These are phyloP conservation scores for Urocynchramus pylzowi DNA, from an alignment of 2,113 vertebrate species.

Conservation along the genomic window DNA sequence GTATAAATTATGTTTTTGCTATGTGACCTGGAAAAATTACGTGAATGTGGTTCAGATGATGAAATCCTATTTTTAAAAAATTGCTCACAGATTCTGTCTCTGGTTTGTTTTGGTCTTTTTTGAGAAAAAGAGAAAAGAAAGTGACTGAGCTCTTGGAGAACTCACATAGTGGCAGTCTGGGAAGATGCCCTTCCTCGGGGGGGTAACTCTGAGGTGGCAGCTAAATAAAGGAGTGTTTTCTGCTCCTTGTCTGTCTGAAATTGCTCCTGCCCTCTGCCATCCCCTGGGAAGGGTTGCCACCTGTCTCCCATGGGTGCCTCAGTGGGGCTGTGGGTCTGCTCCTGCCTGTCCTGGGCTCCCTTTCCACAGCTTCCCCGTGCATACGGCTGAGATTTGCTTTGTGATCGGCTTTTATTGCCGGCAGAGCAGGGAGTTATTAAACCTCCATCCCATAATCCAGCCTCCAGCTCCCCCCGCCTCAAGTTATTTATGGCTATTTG, in stretches of 20 bases:
- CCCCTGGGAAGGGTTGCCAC: neutral
- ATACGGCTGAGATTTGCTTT: constrained; percentile 3
- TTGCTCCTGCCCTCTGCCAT: neutral
- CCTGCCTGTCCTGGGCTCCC: neutral
- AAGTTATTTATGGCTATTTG: neutral
- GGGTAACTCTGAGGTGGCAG: neutral
- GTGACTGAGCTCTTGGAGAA: neutral
- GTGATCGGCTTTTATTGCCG: constrained; percentile 20
- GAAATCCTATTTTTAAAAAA: neutral
- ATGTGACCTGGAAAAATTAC: neutral
- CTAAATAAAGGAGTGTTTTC: neutral
- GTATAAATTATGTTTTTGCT: neutral
- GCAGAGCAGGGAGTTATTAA: constrained; percentile 6
- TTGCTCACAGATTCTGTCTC: neutral
- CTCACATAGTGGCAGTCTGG: neutral
- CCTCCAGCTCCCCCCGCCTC: neutral
- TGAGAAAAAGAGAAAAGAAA: neutral
- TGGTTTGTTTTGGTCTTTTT: neutral
- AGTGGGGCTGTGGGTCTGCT: fast-evolving
- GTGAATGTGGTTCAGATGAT: neutral
- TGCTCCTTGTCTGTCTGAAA: neutral
- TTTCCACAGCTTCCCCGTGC: neutral
- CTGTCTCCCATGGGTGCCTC: neutral
- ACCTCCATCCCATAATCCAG: neutral
- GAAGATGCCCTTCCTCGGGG: neutral